These are phyloP conservation scores for Drosophila insularis DNA, from an alignment of 1,140 invertebrate species.

Conservation along the genomic window DNA sequence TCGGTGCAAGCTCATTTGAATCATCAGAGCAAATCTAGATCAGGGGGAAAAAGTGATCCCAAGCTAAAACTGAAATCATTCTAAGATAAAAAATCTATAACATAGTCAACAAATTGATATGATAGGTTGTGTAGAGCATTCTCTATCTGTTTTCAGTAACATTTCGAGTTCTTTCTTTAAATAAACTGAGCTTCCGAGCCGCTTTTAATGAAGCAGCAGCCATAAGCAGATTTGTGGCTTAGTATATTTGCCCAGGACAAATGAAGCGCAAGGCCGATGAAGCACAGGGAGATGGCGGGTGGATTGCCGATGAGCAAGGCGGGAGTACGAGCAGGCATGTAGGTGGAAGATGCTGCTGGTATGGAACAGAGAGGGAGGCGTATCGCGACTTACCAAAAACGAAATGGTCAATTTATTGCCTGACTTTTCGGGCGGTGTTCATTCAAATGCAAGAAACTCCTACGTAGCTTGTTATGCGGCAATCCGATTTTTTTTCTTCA, in stretches of 20 bases:
- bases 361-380: not conserved
- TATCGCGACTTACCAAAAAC: slow-evolving; percentile 66
- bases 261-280: slow-evolving; percentile 41
- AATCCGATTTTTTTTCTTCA: slow-evolving; percentile 58
- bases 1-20: too few species aligned
- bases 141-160: slow-evolving; percentile 1
- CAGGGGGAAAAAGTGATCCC: too few species aligned
- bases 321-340: too few species aligned
- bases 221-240: slow-evolving; percentile 80
- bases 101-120: not conserved
- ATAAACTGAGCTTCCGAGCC: slow-evolving; percentile 61
- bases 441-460: slow-evolving; percentile 67
- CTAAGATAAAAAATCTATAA: not conserved
- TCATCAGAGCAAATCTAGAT: too few species aligned
- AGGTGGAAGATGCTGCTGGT: not conserved
- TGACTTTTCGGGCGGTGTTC: slow-evolving; percentile 52
- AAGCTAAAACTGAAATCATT: not conserved
- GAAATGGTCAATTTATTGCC: slow-evolving; percentile 75
- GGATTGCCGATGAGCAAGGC: not conserved
- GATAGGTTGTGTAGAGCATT: not conserved
- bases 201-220: slow-evolving; percentile 74
- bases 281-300: not conserved
- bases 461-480: slow-evolving; percentile 36
- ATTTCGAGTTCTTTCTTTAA: slow-evolving; percentile 54
- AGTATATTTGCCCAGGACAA: slow-evolving; percentile 72